Evolutionary conservation across 2,113 vertebrate genomes (phyloP), one percentile per base, ranked within the genome.

Genomic region (Prionailurus viverrinus): DNA sequence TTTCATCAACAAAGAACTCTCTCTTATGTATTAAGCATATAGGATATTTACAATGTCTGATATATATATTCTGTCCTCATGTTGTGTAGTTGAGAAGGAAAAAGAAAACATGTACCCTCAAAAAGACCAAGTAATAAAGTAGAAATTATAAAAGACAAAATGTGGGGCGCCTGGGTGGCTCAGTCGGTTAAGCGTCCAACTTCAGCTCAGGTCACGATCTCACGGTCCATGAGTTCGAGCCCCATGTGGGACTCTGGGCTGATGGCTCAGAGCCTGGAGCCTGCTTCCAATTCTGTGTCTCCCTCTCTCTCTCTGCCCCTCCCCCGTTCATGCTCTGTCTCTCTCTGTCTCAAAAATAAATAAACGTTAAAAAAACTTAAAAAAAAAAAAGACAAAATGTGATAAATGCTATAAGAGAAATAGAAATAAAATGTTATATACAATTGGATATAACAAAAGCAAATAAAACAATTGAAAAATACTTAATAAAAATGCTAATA

Each of bases 121-220:
- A 25, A 68, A 36, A 90, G 68, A 71, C 5, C 36, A 96, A 83
- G 12, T 78, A 80, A 92, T 74, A 79, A 95, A 89, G 63, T 16
- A 97, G n/a, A 89, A 76, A 97, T 84, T 74, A 93, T 21, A 78
- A 85, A 94, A 83, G 65, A 65, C 9, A 90, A 94, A 74, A 79
- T 5, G 12, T 89, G 41, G 39, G 39, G 39, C 39, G 39, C 39
- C 39, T 39, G 4, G 39, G 39, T 41, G 39, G 39, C 39, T 41
- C 39, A 41, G 39, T 41, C 4, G 4, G 39, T 41, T 41, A 41
- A 41, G 39, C 39, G 39, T 4, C 39, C 39, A 4, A 41, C 39
- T 41, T 41, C 39, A 41, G 39, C 39, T 41, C 4, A 41, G 39
- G 39, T 41, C 39, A 41, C 39, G 39, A 41, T 41, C 39, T 41